phyloP scores from a whole-genome alignment of 2,888 invertebrate genomes.

The Vanessa cardui region DNA sequence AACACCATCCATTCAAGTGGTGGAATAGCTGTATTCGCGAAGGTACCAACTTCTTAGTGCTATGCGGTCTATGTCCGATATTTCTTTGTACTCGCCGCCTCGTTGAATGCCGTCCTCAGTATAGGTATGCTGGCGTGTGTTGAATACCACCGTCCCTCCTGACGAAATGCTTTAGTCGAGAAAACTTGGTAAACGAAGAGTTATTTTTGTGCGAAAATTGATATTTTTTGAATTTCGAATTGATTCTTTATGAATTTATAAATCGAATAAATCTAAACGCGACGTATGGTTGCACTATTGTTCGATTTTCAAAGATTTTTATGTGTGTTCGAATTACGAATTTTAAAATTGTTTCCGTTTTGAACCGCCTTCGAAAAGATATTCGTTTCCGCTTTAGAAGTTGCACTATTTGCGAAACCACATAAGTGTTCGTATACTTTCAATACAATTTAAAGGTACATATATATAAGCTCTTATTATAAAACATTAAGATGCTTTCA shows the following conservation, averaged over 20 bases:
- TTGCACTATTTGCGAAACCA: too few relatives aligned
- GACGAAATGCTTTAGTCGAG: conserved; percentile 48
- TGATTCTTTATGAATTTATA: not conserved
- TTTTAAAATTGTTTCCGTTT: too few relatives aligned
- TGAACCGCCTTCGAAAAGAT: too few relatives aligned
- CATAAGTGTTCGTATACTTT: too few relatives aligned
- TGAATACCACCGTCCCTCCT: conserved; percentile 50
- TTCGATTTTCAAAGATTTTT: not conserved
- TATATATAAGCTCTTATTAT: too few relatives aligned
- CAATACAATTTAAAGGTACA: too few relatives aligned
- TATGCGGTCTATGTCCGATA: conserved; percentile 70
- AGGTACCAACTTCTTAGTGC: conserved; percentile 65
- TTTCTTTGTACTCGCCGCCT: conserved; percentile 72
- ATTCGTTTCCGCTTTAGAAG: too few relatives aligned
- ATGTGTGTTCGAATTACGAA: not conserved
- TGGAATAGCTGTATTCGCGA: conserved; percentile 71
- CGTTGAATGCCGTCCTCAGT: conserved; percentile 46
- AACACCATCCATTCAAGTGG: conserved; percentile 66
- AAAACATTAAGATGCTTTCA: too few relatives aligned
- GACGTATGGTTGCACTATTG: not conserved
- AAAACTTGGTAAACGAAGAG: conserved; percentile 48
- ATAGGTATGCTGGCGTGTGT: conserved; percentile 47
- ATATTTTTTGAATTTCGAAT: conserved; percentile 5
- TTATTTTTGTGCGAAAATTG: conserved; percentile 15
- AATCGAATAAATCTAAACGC: not conserved